These are phyloP conservation scores for Lissonota sp. DNA, from an alignment of 2,888 invertebrate genomes.

Conservation along the genomic window DNA sequence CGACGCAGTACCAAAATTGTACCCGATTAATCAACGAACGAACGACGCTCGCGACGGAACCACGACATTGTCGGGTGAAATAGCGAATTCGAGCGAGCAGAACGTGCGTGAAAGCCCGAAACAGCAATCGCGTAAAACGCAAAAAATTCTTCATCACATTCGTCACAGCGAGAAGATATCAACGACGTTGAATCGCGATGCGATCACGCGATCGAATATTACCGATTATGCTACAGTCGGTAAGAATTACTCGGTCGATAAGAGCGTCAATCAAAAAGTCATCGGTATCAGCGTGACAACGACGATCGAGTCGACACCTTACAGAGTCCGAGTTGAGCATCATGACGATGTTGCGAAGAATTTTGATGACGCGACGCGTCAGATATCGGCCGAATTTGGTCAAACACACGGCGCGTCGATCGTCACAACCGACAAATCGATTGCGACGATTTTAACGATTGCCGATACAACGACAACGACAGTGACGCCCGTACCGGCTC, in stretches of 20 bases:
- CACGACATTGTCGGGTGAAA: constrained; percentile 75
- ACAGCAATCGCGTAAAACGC: constrained; percentile 46
- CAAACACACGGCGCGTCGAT: constrained; percentile 55
- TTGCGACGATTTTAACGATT: constrained; percentile 76
- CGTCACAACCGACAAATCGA: constrained; percentile 76
- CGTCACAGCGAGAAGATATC: constrained; percentile 23
- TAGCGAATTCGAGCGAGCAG: constrained; percentile 68
- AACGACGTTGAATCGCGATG: constrained; percentile 48
- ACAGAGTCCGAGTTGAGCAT: constrained; percentile 82
- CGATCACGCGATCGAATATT: constrained; percentile 59
- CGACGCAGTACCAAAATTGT: constrained; percentile 74
- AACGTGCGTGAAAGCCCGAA: not conserved
- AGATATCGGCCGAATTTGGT: constrained; percentile 61
- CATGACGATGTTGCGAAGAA: constrained; percentile 73
- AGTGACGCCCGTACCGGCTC: constrained; percentile 71
- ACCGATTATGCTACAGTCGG: constrained; percentile 61
- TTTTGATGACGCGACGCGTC: constrained; percentile 70
- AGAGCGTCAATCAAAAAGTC: constrained; percentile 73
- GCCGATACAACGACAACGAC: constrained; percentile 56
- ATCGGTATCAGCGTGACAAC: constrained; percentile 87
- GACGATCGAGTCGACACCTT: constrained; percentile 86
- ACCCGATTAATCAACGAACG: constrained; percentile 79
- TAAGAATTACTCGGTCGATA: constrained; percentile 62
- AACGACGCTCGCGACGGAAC: constrained; percentile 75
- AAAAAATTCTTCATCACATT: constrained; percentile 31